Evolutionary conservation across 1,140 invertebrate genomes (phyloP).

Genomic region (Zophobas atratus): DNA sequence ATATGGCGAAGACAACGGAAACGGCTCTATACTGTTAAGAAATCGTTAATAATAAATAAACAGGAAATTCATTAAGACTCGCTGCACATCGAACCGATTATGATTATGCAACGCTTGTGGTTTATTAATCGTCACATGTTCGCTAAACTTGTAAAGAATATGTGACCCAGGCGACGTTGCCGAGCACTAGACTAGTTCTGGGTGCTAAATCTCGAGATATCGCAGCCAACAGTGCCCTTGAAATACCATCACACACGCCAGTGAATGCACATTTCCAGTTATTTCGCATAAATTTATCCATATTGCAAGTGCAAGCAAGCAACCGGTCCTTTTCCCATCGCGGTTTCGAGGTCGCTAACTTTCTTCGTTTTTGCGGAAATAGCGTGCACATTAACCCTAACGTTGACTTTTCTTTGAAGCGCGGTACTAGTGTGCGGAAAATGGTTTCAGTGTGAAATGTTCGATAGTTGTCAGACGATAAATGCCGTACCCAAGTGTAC

Average conservation of each 20-base stretch:
- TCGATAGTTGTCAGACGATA: slow-evolving; percentile 65
- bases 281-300: slow-evolving; percentile 16
- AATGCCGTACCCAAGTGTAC: slow-evolving; percentile 70
- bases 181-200: slow-evolving; percentile 17
- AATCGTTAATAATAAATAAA: slow-evolving; percentile 4
- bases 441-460: slow-evolving; percentile 62
- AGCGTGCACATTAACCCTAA: neutral
- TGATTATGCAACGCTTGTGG: neutral
- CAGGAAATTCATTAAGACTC: slow-evolving; percentile 8
- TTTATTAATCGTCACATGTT: neutral
- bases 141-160: neutral
- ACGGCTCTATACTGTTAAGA: slow-evolving; percentile 8
- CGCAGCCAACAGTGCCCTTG: slow-evolving; percentile 20
- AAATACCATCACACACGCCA: slow-evolving; percentile 32
- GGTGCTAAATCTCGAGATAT: slow-evolving; percentile 37
- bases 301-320: neutral
- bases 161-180: no score
- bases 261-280: slow-evolving; percentile 33
- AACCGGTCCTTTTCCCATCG: neutral
- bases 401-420: slow-evolving; percentile 7
- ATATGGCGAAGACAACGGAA: slow-evolving; percentile 13
- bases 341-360: slow-evolving; percentile 7
- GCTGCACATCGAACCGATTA: neutral
- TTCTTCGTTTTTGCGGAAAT: neutral
- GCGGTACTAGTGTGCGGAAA: neutral